Conservation (phyloP, 2,888 invertebrate genomes). For the Parasteatoda lunata region DNA sequence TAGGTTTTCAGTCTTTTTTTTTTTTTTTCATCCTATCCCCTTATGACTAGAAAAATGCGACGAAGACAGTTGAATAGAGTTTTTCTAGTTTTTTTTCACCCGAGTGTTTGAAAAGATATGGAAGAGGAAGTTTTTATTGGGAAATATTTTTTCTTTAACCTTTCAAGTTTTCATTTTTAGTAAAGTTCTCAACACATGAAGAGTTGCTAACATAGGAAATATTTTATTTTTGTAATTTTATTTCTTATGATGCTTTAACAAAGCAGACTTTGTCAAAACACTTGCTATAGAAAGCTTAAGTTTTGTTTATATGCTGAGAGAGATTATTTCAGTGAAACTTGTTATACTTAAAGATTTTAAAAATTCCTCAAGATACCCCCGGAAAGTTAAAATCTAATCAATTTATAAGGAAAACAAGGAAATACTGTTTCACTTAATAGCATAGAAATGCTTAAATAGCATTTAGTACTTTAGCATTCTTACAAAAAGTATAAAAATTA, state of each 20-base stretch:
- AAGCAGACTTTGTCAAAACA: too few relatives aligned
- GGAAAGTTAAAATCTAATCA: too few relatives aligned
- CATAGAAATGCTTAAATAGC: too few relatives aligned
- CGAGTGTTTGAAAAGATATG: not conserved
- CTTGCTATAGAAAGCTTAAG: too few relatives aligned
- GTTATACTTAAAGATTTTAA: too few relatives aligned
- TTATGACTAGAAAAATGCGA: conserved; percentile 17
- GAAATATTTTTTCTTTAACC: conserved; percentile 11
- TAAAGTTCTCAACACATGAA: conserved; percentile 24
- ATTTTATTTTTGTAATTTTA: not conserved
- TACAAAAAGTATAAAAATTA: too few relatives aligned
- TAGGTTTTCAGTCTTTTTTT: conserved; percentile 7
- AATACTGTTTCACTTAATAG: too few relatives aligned
- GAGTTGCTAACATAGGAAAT: conserved; percentile 26
- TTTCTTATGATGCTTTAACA: not conserved
- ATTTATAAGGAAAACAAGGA: too few relatives aligned
- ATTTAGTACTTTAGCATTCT: too few relatives aligned
- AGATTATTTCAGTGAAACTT: too few relatives aligned
- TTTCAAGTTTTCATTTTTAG: conserved; percentile 39
- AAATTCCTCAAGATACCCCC: too few relatives aligned
- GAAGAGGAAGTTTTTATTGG: not conserved
- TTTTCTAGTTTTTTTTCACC: conserved; percentile 9
- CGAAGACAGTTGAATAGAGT: conserved; percentile 30
- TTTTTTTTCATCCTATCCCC: not conserved
- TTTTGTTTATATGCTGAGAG: too few relatives aligned